These are phyloP conservation scores for Capreolus pygargus DNA, from an alignment of 2,113 vertebrate genomes.

Conservation along the genomic window DNA sequence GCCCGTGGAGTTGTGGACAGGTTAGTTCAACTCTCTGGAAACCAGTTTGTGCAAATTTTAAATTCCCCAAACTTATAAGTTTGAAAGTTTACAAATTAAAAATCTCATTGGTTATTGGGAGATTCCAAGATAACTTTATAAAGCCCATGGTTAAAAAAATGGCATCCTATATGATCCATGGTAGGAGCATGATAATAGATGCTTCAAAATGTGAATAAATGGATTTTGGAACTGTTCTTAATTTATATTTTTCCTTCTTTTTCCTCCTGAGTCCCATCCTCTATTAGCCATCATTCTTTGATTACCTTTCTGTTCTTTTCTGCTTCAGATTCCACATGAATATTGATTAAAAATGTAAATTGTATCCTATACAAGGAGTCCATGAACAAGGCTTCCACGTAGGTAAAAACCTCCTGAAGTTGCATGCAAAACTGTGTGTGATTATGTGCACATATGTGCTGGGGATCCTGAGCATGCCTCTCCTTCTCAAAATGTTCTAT, in stretches of 20 bases:
- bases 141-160: neutral
- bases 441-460: neutral
- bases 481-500: neutral
- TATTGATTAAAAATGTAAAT: neutral
- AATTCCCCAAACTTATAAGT: neutral
- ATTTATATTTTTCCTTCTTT: neutral
- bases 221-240: neutral
- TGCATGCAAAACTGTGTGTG: neutral
- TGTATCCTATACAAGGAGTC: neutral
- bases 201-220: neutral
- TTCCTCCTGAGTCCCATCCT: neutral
- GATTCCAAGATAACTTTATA: neutral
- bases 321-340: neutral
- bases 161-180: neutral
- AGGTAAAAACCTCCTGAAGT: accelerated
- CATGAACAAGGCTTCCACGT: neutral
- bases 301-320: neutral
- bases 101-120: neutral
- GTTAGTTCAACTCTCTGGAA: neutral
- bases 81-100: neutral
- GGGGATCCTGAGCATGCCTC: neutral
- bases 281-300: neutral
- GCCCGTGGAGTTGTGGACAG: neutral
- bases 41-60: neutral
- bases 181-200: neutral